Conservation (phyloP, 2,797 vertebrate genomes). For the Gymnoscopelus braueri region DNA sequence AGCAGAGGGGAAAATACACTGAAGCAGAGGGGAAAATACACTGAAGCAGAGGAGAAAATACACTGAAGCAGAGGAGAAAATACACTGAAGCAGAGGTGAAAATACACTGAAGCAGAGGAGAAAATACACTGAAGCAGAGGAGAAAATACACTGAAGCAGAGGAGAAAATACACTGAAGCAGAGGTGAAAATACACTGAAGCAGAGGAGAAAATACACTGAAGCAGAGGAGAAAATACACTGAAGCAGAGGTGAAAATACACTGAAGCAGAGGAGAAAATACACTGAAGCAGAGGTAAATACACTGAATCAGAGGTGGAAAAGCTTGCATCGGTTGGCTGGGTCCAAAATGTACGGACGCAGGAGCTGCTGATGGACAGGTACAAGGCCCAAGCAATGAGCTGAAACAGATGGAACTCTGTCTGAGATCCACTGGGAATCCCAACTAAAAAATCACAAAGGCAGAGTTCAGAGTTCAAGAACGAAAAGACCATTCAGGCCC, state of each 20-base stretch:
- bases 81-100: conserved; percentile 91
- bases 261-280: conserved; percentile 92
- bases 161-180: conserved; percentile 91
- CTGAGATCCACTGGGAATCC: conserved; percentile 90
- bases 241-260: conserved; percentile 91
- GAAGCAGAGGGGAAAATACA: conserved; percentile 91
- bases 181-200: conserved; percentile 92
- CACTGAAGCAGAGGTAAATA: conserved; percentile 92
- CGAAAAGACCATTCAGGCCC: conserved; percentile 79
- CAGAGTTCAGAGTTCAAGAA: conserved; percentile 91
- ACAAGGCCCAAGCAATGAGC: conserved; percentile 83
- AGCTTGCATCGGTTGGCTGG: conserved; percentile 93
- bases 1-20: conserved; percentile 89
- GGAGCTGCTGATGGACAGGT: conserved; percentile 92
- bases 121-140: conserved; percentile 92
- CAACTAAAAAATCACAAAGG: conserved; percentile 86
- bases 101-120: conserved; percentile 92
- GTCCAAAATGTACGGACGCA: conserved; percentile 86
- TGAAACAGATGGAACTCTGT: conserved; percentile 91
- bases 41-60: conserved; percentile 92
- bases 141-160: too few relatives aligned
- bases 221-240: too few relatives aligned
- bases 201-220: too few relatives aligned
- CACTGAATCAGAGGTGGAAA: conserved; percentile 90
- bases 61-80: too few relatives aligned